Evolutionary conservation across 2,113 vertebrate genomes (phyloP).

Genomic region (Pterocles gutturalis): DNA sequence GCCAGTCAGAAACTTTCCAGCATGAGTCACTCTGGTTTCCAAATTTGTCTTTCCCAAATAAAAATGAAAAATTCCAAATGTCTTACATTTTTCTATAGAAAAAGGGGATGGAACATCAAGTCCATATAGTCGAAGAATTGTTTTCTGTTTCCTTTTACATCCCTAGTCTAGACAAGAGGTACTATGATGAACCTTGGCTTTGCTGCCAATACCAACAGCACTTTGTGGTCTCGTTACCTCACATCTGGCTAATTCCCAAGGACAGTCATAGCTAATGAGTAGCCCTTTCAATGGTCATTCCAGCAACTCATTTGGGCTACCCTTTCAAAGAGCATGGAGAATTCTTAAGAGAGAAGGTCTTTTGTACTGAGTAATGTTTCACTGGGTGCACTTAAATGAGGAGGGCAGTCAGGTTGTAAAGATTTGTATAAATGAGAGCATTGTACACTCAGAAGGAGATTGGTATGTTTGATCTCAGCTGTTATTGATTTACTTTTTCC

Average conservation of each 20-base stretch:
- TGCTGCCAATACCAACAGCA: constrained; percentile 68
- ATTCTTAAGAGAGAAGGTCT: constrained; percentile 52
- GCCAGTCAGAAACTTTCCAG: constrained; percentile 65
- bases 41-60: constrained; percentile 64
- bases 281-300: constrained; percentile 55
- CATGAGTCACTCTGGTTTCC: constrained; percentile 56
- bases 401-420: constrained; percentile 54
- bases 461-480: constrained; percentile 75
- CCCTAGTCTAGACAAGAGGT: constrained; percentile 70
- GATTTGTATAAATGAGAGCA: constrained; percentile 77
- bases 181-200: constrained; percentile 58
- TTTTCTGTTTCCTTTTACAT: constrained; percentile 70
- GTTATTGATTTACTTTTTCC: constrained; percentile 79
- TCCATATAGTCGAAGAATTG: constrained; percentile 53
- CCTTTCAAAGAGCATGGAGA: constrained; percentile 29
- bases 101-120: constrained; percentile 26
- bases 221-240: constrained; percentile 58
- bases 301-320: constrained; percentile 51
- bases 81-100: constrained; percentile 64
- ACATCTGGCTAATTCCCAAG: constrained; percentile 60
- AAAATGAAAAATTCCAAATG: constrained; percentile 62
- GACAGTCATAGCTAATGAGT: constrained; percentile 62
- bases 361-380: constrained; percentile 7
- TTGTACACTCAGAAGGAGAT: constrained; percentile 73
- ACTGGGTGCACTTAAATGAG: background rate